phyloP scores from a whole-genome alignment of 2,888 invertebrate species.

The Orthosia gracilis region DNA sequence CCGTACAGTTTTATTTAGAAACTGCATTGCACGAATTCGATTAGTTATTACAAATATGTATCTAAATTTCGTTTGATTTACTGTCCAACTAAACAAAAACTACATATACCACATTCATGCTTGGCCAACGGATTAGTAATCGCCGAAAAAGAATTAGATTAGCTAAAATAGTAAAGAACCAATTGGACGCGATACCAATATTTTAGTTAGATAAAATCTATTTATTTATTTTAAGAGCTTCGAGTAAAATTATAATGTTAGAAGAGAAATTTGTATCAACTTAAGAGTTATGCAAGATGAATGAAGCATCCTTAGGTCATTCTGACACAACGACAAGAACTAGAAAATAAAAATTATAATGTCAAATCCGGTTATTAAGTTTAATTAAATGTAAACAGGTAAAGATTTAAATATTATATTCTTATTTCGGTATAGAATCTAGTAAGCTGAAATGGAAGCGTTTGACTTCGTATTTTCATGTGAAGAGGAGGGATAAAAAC shows the following conservation, averaged over 20 bases:
- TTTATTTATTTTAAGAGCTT: not conserved
- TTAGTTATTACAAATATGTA: not conserved
- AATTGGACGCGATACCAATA: not conserved
- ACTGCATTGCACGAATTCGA: not conserved
- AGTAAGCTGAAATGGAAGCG: too few species aligned
- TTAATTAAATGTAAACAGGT: conserved; percentile 24
- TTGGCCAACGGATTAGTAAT: not conserved
- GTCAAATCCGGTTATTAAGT: conserved; percentile 16
- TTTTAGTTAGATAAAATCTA: not conserved
- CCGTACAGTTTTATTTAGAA: not conserved
- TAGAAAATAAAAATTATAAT: not conserved
- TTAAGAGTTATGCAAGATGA: conserved; percentile 11
- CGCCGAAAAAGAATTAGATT: not conserved
- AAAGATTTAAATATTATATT: conserved; percentile 4
- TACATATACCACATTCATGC: not conserved
- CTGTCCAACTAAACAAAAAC: not conserved
- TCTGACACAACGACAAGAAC: conserved; percentile 21
- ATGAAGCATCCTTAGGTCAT: conserved; percentile 11
- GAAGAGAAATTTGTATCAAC: not conserved
- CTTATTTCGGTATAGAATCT: not conserved
- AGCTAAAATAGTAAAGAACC: not conserved
- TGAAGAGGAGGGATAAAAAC: too few species aligned
- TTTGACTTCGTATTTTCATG: too few species aligned
- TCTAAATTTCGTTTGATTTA: not conserved
- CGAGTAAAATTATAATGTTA: not conserved